Evolutionary conservation across 2,797 vertebrate genomes (phyloP), one percentile per base, ranked within the genome.

Genomic region (Rhincodon typus): DNA sequence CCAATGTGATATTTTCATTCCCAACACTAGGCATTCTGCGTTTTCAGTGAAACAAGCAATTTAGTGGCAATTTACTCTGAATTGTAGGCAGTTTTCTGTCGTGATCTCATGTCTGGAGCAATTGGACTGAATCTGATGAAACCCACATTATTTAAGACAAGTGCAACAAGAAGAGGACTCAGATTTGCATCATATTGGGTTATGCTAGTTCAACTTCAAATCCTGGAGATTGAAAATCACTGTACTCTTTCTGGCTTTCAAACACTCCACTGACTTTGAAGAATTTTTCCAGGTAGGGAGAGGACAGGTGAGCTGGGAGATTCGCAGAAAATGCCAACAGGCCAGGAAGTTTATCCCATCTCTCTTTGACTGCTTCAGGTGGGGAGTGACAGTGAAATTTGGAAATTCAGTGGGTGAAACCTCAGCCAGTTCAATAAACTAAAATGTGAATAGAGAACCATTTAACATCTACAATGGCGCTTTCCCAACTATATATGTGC

Each of bases 11-110:
- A 66, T 66, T 66, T 91, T 34, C 62, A 91, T 38, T 67, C 38
- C 6, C 88, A 42, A 69, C 21, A 69, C 62, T 21, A 69, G 66
- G n/a, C 66, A 25, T n/a, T 91, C 90, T 42, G 66, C 12, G 7
- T 4, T 67, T 93, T 93, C 1, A 42, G n/a, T n/a, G n/a, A 93
- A 25, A 93, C 90, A 25, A 69, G 62, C 90, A 93, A 93, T 93
- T 93, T 42, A 42, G n/a, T 93, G 66, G 21, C 90, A 93, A 69
- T 69, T 69, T 42, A n/a, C 42, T 66, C 90, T 69, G 90, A 93
- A 93, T 38, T n/a, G 62, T 91, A 34, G 62, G 30, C 15, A 1
- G 27, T 15, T 57, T 90, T 62, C 87, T 19, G 8, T 21, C 25
- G 62, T 93, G 90, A 69, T 38, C 90, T 42, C 62, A 69, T 93